Percentiles rank a stretch among this genome's conserved stretches.
Conservation (phyloP, 2,888 invertebrate species). For the Globia sparganii region DNA sequence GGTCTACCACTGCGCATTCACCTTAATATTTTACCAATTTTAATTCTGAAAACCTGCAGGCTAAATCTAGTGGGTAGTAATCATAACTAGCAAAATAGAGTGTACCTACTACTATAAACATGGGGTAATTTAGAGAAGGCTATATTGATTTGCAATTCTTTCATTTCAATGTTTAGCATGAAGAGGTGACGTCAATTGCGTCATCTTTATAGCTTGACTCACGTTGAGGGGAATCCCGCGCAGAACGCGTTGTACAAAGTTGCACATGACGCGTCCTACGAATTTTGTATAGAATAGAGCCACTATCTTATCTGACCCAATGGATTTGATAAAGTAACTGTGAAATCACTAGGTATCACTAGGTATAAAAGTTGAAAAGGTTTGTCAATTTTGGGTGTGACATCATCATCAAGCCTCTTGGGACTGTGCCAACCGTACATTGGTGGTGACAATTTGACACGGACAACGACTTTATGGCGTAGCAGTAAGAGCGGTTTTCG, state of each 20-base stretch:
- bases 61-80: neutral
- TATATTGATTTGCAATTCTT: neutral
- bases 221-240: constrained; percentile 8
- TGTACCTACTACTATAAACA: neutral
- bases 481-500: neutral
- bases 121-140: neutral
- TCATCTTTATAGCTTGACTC: constrained; percentile 2
- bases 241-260: neutral
- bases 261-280: neutral
- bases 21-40: neutral
- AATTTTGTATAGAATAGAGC: neutral
- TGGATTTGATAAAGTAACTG: neutral
- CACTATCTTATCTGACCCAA: neutral
- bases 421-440: neutral
- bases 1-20: too few relatives aligned
- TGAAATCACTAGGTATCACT: too few relatives aligned
- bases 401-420: neutral
- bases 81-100: neutral
- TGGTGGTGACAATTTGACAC: neutral
- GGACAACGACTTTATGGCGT: too few relatives aligned
- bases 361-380: neutral
- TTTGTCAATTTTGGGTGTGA: neutral
- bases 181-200: neutral
- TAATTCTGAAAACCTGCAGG: neutral
- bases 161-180: neutral